Conservation (phyloP, 2,888 invertebrate genomes). For the Microchrysa polita region DNA sequence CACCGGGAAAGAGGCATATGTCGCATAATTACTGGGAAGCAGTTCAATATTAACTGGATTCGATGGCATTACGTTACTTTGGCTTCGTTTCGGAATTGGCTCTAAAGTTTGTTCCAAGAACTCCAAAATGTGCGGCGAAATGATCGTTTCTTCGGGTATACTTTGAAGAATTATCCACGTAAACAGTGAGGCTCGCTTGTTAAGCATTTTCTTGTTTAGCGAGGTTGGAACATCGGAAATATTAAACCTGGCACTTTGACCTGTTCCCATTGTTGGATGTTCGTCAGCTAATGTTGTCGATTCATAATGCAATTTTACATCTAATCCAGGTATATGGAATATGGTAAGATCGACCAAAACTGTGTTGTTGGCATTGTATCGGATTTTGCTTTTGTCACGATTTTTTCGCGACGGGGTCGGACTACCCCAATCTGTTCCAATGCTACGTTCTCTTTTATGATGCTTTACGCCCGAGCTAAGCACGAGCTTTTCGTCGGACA, state of each 20-base stretch:
- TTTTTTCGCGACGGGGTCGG: slow-evolving; percentile 65
- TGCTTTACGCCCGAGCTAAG: slow-evolving; percentile 65
- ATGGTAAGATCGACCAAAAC: slow-evolving; percentile 81
- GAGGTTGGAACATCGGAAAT: slow-evolving; percentile 57
- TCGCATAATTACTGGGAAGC: slow-evolving; percentile 79
- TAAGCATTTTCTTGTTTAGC: slow-evolving; percentile 68
- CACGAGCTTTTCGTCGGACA: slow-evolving; percentile 72
- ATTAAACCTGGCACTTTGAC: slow-evolving; percentile 55
- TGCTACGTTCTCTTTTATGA: slow-evolving; percentile 62
- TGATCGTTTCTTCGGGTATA: slow-evolving; percentile 96
- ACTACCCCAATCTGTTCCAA: slow-evolving; percentile 66
- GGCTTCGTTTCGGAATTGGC: slow-evolving; percentile 82
- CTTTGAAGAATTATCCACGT: slow-evolving; percentile 97
- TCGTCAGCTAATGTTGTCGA: slow-evolving; percentile 76
- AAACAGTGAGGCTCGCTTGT: slow-evolving; percentile 89
- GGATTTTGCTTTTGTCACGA: slow-evolving; percentile 63
- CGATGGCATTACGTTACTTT: slow-evolving; percentile 56
- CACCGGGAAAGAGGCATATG: slow-evolving; percentile 95
- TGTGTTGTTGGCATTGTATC: slow-evolving; percentile 64
- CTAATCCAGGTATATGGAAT: slow-evolving; percentile 90
- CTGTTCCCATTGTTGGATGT: slow-evolving; percentile 48
- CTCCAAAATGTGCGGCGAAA: slow-evolving; percentile 96
- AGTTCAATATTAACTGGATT: slow-evolving; percentile 66
- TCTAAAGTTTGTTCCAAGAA: slow-evolving; percentile 97
- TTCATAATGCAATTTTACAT: slow-evolving; percentile 88